Base-by-base conservation (phyloP, 1,140 invertebrate genomes). In the Cyrtorhinus lividipennis region DNA sequence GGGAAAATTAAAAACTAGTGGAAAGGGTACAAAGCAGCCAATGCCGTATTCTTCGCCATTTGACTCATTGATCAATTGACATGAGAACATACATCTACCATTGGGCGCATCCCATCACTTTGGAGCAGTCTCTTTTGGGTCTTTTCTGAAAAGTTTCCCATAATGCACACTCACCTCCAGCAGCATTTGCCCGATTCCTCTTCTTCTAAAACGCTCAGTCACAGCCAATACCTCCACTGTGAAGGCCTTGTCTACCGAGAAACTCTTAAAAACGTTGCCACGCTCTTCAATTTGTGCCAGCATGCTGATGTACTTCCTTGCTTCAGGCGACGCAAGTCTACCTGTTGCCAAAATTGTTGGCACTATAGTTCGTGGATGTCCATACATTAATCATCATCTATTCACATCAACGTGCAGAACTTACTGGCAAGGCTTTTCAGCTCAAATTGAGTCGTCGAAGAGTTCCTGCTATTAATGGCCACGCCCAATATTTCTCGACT, bases 401-500 rank as follows among this genome's bases (percentile, higher is more conserved):
- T n/a, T n/a, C n/a, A n/a, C n/a, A n/a, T n/a, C n/a, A n/a, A n/a
- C n/a, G n/a, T n/a, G n/a, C n/a, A 59, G n/a, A 59, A 59, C 27
- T 27, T 48, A 61, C 60, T 30, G 12, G 60, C 60, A 15, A 61
- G 26, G 48, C 20, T 53, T 61, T 24, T 61, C 8, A 61, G 30
- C 44, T 61, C 60, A 25, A 27, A 61, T 10, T 18, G 18, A 1
- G 60, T 61, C 1, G 60, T 61, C 18, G 24, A 30, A 23, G 60
- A 46, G 60, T 24, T 61, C 3, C 20, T 13, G n/a, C 45, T 24
- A 22, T 23, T 45, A 12, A 61, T 61, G 27, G 45, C 38, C n/a
- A 61, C 60, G 3, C 60, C 60, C 15, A 61, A 24, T 8, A 61
- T 45, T 46, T 61, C 60, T 10, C 60, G n/a, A 24, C 60, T 61